phyloP scores from a whole-genome alignment of 1,140 invertebrate species.

The Heliconius eleuchia region DNA sequence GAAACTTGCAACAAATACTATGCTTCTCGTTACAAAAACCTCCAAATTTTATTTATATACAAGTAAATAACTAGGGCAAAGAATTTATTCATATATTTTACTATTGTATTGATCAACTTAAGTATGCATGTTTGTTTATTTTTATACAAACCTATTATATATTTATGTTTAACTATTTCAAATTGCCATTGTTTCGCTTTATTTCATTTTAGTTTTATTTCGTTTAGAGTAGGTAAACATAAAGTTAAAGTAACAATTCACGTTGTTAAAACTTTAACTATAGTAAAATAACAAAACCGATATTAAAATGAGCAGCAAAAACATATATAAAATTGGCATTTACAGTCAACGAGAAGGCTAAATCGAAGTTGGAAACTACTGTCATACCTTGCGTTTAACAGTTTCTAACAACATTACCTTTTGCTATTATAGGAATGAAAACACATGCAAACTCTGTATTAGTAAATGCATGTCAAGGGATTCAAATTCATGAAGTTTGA shows the following conservation, averaged over 20 bases:
- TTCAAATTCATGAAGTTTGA: slow-evolving; percentile 20
- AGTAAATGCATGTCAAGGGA: slow-evolving; percentile 17
- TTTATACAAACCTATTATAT: background rate
- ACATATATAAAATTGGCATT: background rate
- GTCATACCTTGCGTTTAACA: slow-evolving; percentile 3
- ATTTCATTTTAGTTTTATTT: background rate
- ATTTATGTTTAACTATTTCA: background rate
- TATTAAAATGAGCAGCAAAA: background rate
- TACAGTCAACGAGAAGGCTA: background rate
- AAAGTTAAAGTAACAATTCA: background rate
- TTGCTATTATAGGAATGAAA: slow-evolving; percentile 22
- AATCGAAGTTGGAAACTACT: background rate
- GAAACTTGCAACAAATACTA: background rate
- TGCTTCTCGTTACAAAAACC: background rate
- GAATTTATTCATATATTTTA: background rate
- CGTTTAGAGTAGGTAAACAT: background rate
- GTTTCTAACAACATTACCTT: background rate
- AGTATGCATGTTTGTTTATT: background rate
- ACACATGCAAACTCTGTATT: slow-evolving; percentile 22
- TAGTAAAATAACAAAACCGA: background rate
- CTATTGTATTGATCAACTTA: background rate
- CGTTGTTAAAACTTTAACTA: background rate
- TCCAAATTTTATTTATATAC: background rate
- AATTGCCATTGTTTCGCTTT: background rate
- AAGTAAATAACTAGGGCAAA: background rate